Conservation (phyloP, 1,140 invertebrate genomes). For the Thrips palmi region DNA sequence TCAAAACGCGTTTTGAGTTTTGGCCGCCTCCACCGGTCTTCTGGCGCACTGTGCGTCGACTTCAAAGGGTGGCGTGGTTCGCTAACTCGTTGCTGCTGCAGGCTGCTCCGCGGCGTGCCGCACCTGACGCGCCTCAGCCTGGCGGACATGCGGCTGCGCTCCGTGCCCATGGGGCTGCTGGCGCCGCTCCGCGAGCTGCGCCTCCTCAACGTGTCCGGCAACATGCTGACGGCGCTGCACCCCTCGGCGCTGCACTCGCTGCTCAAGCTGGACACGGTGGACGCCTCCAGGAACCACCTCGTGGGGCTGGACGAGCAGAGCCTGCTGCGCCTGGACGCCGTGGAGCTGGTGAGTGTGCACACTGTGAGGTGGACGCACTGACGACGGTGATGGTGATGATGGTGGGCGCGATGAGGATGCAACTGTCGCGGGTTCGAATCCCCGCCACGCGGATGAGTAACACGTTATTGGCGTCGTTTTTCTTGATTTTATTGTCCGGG, state of each 20-base stretch:
- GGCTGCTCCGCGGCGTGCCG: conserved; percentile 32
- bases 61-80: too few relatives aligned
- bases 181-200: conserved; percentile 28
- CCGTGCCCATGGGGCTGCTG: conserved; percentile 31
- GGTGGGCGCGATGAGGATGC: too few relatives aligned
- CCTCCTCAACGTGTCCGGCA: conserved; percentile 33
- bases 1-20: too few relatives aligned
- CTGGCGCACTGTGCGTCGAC: too few relatives aligned
- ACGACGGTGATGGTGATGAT: too few relatives aligned
- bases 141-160: conserved; percentile 29
- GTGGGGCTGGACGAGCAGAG: conserved; percentile 33
- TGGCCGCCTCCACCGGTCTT: too few relatives aligned
- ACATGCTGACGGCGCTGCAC: conserved; percentile 33
- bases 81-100: too few relatives aligned
- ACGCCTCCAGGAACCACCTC: conserved; percentile 41
- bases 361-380: neutral
- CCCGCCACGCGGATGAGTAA: too few relatives aligned
- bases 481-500: too few relatives aligned
- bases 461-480: too few relatives aligned
- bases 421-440: too few relatives aligned
- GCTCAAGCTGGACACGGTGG: conserved; percentile 32
- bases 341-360: conserved; percentile 12
- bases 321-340: conserved; percentile 30
- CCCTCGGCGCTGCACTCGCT: conserved; percentile 32
- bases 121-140: conserved; percentile 34